These are phyloP conservation scores for Drosophila cardini DNA, from an alignment of 1,140 invertebrate genomes.

Conservation along the genomic window DNA sequence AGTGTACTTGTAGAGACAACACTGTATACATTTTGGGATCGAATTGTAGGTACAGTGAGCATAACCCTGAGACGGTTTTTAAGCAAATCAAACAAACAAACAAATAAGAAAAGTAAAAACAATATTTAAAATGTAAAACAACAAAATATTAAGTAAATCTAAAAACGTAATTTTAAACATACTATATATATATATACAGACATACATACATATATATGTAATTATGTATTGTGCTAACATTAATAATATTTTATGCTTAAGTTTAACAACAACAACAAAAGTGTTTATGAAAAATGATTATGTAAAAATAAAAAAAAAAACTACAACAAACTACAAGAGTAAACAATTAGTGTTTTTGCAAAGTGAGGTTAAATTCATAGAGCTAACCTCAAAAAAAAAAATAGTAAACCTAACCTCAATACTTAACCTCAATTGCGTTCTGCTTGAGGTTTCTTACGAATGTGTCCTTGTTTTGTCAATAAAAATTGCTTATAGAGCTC, in stretches of 20 bases:
- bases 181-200: conserved; percentile 29
- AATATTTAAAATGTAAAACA: conserved; percentile 7
- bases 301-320: conserved; percentile 49
- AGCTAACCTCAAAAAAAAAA: not conserved
- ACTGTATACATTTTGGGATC: conserved; percentile 13
- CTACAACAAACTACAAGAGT: not conserved
- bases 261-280: conserved; percentile 48
- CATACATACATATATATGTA: conserved; percentile 15
- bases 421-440: conserved; percentile 18
- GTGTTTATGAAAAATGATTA: conserved; percentile 55
- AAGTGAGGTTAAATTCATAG: not conserved
- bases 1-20: conserved; percentile 40
- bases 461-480: conserved; percentile 65
- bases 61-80: conserved; percentile 34
- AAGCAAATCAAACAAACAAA: conserved; percentile 44
- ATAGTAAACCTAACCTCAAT: conserved; percentile 6
- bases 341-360: not conserved
- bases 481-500: conserved; percentile 21
- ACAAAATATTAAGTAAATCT: conserved; percentile 22
- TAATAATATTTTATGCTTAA: conserved; percentile 59
- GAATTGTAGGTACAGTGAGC: conserved; percentile 15
- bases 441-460: conserved; percentile 1
- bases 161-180: conserved; percentile 47
- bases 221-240: conserved; percentile 59
- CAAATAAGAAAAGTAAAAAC: conserved; percentile 7